Conservation (phyloP, 2,113 vertebrate genomes). For the Drymodes brunneopygia region DNA sequence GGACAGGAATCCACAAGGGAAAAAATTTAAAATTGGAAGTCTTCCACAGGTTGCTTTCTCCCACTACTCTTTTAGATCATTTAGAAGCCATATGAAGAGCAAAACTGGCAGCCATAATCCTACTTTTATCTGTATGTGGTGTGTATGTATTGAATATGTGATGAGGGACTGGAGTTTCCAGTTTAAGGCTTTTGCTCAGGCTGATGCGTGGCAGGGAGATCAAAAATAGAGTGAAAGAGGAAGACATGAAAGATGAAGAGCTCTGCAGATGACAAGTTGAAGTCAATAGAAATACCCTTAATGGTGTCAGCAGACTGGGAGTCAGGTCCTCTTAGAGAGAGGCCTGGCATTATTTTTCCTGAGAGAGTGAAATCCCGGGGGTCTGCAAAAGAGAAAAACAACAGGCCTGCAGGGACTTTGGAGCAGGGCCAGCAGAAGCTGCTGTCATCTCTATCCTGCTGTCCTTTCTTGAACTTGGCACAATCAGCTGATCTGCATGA, state of each 20-base stretch:
- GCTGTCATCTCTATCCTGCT: conserved; percentile 47
- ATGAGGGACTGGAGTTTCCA: background rate
- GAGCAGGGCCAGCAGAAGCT: conserved; percentile 36
- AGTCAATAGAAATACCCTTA: background rate
- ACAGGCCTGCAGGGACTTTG: conserved; percentile 23
- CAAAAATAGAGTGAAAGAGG: background rate
- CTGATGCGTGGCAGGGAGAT: background rate
- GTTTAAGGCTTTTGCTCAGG: background rate
- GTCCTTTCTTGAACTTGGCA: conserved; percentile 67
- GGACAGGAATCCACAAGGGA: background rate
- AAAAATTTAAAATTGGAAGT: background rate
- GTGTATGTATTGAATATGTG: background rate
- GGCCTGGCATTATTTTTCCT: background rate
- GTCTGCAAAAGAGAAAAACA: conserved; percentile 27
- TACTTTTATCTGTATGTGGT: background rate
- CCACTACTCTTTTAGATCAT: background rate
- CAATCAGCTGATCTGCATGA: conserved; percentile 57
- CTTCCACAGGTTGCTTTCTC: accelerated
- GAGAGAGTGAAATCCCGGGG: background rate
- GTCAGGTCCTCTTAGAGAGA: background rate
- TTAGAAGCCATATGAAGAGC: background rate
- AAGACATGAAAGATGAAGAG: background rate
- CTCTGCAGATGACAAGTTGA: background rate
- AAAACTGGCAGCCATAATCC: background rate
- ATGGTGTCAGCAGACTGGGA: background rate